Conservation (phyloP, 37 sponge, comb jelly and placozoan species). For the Ianthella basta region DNA sequence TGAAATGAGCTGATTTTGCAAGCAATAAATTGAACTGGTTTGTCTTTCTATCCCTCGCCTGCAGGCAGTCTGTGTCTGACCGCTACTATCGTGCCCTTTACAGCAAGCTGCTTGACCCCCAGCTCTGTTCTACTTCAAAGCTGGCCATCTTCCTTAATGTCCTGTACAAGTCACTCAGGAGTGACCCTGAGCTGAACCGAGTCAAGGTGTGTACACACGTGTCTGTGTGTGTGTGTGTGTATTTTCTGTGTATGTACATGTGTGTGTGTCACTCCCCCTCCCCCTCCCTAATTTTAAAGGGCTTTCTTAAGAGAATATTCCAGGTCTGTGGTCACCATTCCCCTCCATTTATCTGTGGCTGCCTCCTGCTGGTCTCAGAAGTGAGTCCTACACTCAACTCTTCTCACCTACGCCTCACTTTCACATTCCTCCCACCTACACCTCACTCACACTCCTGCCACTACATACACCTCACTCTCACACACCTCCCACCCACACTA, state of each 20-base stretch:
- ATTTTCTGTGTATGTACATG: constrained; percentile 8
- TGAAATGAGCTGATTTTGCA: no score
- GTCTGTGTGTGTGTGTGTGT: constrained; percentile 26
- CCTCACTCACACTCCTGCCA: no score
- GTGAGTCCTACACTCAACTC: no score
- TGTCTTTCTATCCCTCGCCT: no score
- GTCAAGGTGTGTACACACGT: constrained; percentile 55
- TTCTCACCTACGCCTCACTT: no score
- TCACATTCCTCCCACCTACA: no score
- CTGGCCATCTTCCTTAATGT: constrained; percentile 95
- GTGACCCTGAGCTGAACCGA: constrained; percentile 79
- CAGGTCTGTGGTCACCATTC: constrained; percentile 67
- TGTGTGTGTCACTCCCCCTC: neutral
- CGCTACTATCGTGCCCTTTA: constrained; percentile 94
- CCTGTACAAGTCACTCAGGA: constrained; percentile 92
- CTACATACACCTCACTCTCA: no score
- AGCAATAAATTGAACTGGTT: no score
- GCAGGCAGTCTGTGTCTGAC: constrained; percentile 73
- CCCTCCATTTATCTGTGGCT: constrained; percentile 84
- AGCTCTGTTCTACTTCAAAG: constrained; percentile 64
- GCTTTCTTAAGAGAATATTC: constrained; percentile 86
- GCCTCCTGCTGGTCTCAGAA: constrained; percentile 79
- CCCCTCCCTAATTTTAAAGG: constrained; percentile 31
- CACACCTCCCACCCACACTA: no score
- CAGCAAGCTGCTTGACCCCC: constrained; percentile 84